Conservation (phyloP, 2,797 vertebrate genomes). For the Manis crassicaudata region DNA sequence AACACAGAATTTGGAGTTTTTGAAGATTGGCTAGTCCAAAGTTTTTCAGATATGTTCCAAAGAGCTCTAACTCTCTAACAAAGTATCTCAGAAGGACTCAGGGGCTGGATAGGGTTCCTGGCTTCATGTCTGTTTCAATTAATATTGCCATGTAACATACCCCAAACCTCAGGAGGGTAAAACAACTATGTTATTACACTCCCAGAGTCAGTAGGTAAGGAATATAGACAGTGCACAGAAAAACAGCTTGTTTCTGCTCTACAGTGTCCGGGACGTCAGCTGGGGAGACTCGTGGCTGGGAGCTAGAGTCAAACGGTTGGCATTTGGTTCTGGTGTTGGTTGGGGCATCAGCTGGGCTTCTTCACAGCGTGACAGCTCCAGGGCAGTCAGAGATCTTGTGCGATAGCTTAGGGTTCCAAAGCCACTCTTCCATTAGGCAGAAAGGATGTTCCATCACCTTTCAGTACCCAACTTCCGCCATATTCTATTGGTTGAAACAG, state of each 20-base stretch:
- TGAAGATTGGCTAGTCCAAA: neutral
- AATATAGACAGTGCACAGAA: neutral
- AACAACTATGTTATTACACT: neutral
- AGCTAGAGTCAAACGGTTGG: neutral
- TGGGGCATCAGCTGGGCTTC: neutral
- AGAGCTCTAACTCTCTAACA: neutral
- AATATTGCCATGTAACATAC: neutral
- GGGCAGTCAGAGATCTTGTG: neutral
- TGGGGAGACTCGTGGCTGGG: neutral
- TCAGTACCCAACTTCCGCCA: neutral
- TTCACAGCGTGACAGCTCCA: neutral
- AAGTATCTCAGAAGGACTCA: neutral
- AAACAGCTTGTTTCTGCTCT: neutral
- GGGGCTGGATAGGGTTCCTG: neutral
- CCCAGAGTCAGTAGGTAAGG: neutral
- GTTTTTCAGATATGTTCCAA: conserved; percentile 20
- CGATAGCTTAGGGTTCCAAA: neutral
- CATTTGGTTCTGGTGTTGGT: neutral
- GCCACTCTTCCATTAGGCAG: neutral
- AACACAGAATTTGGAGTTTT: neutral
- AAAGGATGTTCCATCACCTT: neutral
- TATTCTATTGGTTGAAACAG: neutral
- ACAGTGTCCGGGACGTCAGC: neutral
- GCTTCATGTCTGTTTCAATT: conserved; percentile 11
- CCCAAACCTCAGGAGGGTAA: neutral